phyloP scores from a whole-genome alignment of 2,797 vertebrate species.

The Crenuchus spilurus region DNA sequence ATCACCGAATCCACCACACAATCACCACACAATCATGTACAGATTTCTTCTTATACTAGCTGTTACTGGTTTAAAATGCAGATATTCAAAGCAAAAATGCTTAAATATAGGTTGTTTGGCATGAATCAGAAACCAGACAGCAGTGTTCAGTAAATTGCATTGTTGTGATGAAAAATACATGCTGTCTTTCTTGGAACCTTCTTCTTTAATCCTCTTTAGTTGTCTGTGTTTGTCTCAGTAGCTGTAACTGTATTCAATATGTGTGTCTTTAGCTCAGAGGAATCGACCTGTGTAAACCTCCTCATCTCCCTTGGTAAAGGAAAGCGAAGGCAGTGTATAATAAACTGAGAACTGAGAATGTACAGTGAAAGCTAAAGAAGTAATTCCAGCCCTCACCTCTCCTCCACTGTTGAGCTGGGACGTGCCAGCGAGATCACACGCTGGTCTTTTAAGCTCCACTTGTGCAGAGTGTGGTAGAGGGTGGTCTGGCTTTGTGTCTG shows the following conservation, averaged over 20 bases:
- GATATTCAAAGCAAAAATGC: too few relatives aligned
- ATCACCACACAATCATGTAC: too few relatives aligned
- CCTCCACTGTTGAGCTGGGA: conserved; percentile 10
- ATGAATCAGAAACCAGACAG: background rate
- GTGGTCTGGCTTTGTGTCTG: conserved; percentile 40
- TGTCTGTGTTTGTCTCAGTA: background rate
- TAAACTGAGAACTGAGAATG: background rate
- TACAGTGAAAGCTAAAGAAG: conserved; percentile 11
- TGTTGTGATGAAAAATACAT: background rate
- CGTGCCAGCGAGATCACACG: conserved; percentile 2
- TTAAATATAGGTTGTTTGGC: too few relatives aligned
- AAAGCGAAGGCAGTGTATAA: background rate
- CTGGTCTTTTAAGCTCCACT: conserved; percentile 43
- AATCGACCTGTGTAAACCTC: background rate
- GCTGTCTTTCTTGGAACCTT: background rate
- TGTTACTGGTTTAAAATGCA: too few relatives aligned
- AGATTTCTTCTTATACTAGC: too few relatives aligned
- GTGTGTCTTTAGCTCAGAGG: conserved; percentile 1
- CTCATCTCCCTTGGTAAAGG: background rate
- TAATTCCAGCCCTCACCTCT: conserved; percentile 28
- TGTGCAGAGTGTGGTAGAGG: conserved; percentile 28
- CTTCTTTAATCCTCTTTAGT: background rate
- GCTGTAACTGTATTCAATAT: background rate
- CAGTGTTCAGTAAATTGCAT: background rate
- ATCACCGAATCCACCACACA: too few relatives aligned